Conservation (phyloP, 2,797 vertebrate species). For the Alauda arvensis region DNA sequence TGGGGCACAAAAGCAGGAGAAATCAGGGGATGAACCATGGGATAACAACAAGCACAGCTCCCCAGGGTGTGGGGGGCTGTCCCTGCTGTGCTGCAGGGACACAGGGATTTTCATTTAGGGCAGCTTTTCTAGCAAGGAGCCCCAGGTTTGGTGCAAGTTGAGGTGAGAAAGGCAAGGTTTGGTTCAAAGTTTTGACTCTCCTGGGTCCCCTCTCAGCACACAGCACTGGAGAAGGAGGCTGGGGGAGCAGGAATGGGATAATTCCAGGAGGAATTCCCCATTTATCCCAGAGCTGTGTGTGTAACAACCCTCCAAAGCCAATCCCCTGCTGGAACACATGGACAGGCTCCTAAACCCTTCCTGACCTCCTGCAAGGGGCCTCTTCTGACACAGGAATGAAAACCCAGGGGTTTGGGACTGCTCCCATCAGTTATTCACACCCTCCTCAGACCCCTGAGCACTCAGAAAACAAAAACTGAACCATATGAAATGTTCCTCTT, state of each 20-base stretch:
- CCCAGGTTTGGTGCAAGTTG: too few species aligned
- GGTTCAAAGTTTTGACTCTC: not conserved
- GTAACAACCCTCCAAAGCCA: not conserved
- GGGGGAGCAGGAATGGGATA: not conserved
- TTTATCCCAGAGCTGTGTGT: not conserved
- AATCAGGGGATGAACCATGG: not conserved
- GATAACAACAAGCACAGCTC: not conserved
- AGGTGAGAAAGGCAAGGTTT: not conserved
- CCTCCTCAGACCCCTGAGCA: not conserved
- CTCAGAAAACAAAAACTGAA: not conserved
- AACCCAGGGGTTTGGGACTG: not conserved
- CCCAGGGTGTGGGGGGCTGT: accelerated
- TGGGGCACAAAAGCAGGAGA: conserved; percentile 45
- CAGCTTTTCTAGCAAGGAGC: not conserved
- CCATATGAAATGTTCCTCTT: accelerated
- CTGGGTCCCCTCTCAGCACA: not conserved
- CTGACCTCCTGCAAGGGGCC: not conserved
- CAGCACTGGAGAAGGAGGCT: not conserved
- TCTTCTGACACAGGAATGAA: not conserved
- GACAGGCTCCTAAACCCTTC: not conserved
- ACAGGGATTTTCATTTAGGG: not conserved
- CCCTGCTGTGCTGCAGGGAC: accelerated
- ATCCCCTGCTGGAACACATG: accelerated
- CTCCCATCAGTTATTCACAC: not conserved
- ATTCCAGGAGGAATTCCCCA: not conserved